Conservation (phyloP, 2,797 vertebrate genomes). For the Acrossocheilus fasciatus region DNA sequence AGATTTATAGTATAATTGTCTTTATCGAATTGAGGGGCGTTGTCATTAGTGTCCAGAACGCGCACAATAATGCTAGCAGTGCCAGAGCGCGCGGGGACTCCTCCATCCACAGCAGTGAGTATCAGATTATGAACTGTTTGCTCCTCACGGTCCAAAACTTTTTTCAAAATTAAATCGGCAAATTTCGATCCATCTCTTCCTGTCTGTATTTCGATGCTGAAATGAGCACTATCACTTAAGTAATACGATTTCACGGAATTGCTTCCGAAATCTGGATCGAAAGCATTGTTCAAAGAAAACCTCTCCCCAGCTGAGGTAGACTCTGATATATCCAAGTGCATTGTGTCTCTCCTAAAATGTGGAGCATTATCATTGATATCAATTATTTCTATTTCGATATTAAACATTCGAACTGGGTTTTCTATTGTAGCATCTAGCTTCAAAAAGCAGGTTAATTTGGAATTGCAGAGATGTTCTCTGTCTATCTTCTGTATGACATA, state of each 20-base stretch:
- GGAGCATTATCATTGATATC: slow-evolving; percentile 64
- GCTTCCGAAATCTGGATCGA: slow-evolving; percentile 55
- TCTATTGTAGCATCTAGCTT: slow-evolving; percentile 51
- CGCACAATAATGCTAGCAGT: slow-evolving; percentile 56
- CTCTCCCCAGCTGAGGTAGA: slow-evolving; percentile 47
- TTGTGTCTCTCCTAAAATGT: slow-evolving; percentile 50
- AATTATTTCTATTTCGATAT: slow-evolving; percentile 55
- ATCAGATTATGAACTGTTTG: slow-evolving; percentile 29
- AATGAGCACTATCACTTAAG: background rate
- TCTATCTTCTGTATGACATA: slow-evolving; percentile 71
- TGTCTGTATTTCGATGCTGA: background rate
- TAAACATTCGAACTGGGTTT: slow-evolving; percentile 47
- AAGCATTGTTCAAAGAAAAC: slow-evolving; percentile 59
- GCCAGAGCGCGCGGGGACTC: slow-evolving; percentile 54
- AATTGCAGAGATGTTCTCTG: slow-evolving; percentile 69
- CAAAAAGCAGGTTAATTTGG: slow-evolving; percentile 47
- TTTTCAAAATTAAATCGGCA: slow-evolving; percentile 47
- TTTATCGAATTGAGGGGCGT: slow-evolving; percentile 62
- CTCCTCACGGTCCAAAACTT: background rate
- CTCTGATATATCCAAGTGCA: slow-evolving; percentile 59
- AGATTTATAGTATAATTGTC: slow-evolving; percentile 57
- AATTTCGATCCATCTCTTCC: slow-evolving; percentile 64
- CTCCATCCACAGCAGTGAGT: slow-evolving; percentile 57
- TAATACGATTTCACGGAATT: background rate
- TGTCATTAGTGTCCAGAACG: slow-evolving; percentile 63